These are phyloP conservation scores for Aleiodes sp. DNA, from an alignment of 1,140 invertebrate genomes.

Conservation along the genomic window DNA sequence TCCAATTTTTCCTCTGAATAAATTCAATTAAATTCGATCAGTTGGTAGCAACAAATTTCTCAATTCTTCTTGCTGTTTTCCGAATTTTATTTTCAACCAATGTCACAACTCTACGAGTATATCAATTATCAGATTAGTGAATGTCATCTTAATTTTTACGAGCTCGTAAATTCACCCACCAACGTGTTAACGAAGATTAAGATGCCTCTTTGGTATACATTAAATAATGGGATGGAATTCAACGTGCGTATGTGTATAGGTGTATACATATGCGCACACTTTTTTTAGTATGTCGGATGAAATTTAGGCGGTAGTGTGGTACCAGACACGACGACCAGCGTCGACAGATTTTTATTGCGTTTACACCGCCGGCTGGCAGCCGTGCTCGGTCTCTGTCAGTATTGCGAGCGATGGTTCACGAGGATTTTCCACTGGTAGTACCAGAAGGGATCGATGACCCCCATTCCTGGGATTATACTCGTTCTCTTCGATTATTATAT, in stretches of 20 bases:
- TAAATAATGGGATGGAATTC: constrained; percentile 17
- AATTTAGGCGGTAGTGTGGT: constrained; percentile 18
- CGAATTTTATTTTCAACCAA: constrained; percentile 15
- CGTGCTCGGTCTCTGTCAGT: constrained; percentile 15
- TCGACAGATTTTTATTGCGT: constrained; percentile 30
- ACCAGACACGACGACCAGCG: constrained; percentile 4
- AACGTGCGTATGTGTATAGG: not conserved
- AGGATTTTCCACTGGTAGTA: constrained; percentile 1
- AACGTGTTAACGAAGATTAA: constrained; percentile 12
- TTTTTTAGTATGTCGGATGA: constrained; percentile 5
- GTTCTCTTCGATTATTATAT: not conserved
- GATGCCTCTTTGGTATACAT: constrained; percentile 5
- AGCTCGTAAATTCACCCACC: not conserved
- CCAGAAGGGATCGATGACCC: not conserved
- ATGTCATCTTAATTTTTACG: constrained; percentile 20
- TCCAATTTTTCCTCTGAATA: too few relatives aligned
- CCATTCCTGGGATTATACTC: not conserved
- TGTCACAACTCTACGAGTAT: not conserved
- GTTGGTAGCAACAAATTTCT: not conserved
- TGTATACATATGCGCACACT: not conserved
- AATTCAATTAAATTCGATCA: not conserved
- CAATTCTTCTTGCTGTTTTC: not conserved
- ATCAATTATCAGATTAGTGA: constrained; percentile 17
- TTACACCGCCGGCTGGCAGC: constrained; percentile 25
- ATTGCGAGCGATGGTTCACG: not conserved